phyloP scores from a whole-genome alignment of 2,113 vertebrate species.

The Gymnocephalus cernua region DNA sequence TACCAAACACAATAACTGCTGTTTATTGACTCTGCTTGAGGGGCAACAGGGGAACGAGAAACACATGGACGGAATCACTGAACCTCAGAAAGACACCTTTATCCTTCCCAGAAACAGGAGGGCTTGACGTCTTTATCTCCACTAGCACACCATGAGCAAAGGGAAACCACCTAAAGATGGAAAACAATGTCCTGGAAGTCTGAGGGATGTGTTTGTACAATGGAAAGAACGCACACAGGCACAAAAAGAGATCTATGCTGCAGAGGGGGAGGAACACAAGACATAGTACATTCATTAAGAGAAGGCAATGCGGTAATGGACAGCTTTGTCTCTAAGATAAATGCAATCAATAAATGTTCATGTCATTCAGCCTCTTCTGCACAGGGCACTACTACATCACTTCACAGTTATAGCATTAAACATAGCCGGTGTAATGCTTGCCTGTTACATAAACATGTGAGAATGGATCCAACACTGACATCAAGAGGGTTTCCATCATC shows the following conservation, averaged over 20 bases:
- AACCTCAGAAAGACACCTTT: constrained; percentile 76
- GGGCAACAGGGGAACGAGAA: constrained; percentile 67
- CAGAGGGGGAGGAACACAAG: constrained; percentile 19
- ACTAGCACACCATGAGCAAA: constrained; percentile 68
- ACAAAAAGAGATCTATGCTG: constrained; percentile 11
- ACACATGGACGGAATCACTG: constrained; percentile 75
- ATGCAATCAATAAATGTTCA: constrained; percentile 19
- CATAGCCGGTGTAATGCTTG: constrained; percentile 37
- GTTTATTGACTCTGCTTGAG: constrained; percentile 80
- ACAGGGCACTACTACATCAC: neutral
- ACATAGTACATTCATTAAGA: constrained; percentile 8
- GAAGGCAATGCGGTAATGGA: neutral
- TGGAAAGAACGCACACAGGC: constrained; percentile 30
- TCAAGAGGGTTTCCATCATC: constrained; percentile 71
- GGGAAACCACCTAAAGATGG: constrained; percentile 67
- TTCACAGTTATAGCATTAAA: constrained; percentile 18
- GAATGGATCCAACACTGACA: constrained; percentile 69
- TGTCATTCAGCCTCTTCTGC: neutral
- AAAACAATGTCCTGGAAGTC: constrained; percentile 81
- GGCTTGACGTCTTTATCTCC: constrained; percentile 74
- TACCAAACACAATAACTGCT: constrained; percentile 76
- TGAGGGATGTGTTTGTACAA: constrained; percentile 73
- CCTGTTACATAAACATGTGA: constrained; percentile 54
- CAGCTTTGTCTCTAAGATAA: constrained; percentile 26
- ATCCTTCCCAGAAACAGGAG: constrained; percentile 77